A percentile compares a stretch with the other conserved stretches of the same genome.
Evolutionary conservation across 1,140 invertebrate species (phyloP).

Genomic region (Gonioctena quinquepunctata): DNA sequence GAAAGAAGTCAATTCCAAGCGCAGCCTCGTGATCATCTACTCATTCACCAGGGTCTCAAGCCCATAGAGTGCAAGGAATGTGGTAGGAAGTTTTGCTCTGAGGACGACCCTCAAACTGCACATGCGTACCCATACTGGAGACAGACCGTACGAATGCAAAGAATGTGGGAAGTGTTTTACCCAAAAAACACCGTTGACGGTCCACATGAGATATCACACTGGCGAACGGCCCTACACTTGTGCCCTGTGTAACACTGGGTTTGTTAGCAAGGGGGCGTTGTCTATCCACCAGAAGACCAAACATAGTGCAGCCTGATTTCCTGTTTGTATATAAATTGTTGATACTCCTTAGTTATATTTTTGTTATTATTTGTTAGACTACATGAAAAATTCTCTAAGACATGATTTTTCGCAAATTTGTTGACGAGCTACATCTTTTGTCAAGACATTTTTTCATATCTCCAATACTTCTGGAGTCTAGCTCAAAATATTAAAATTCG

Average conservation of each 20-base stretch:
- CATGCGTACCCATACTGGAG: constrained; percentile 75
- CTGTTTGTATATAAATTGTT: too few species aligned
- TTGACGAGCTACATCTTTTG: too few species aligned
- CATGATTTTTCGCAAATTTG: too few species aligned
- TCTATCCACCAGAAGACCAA: constrained; percentile 35
- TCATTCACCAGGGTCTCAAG: constrained; percentile 45
- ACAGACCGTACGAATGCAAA: constrained; percentile 73
- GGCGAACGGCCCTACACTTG: constrained; percentile 67
- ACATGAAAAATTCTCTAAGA: too few species aligned
- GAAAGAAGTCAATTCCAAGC: constrained; percentile 40
- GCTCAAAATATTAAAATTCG: too few species aligned
- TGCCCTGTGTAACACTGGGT: constrained; percentile 68
- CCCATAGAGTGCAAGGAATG: constrained; percentile 47
- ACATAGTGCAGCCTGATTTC: constrained; percentile 20
- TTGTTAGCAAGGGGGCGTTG: constrained; percentile 59
- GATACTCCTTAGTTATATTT: too few species aligned
- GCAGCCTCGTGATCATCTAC: constrained; percentile 41
- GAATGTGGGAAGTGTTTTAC: constrained; percentile 67
- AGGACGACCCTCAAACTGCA: constrained; percentile 65
- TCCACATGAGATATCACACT: constrained; percentile 60
- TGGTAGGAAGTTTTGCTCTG: constrained; percentile 36
- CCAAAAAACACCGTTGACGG: constrained; percentile 41
- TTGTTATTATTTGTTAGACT: too few species aligned
- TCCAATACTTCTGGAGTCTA: too few species aligned
- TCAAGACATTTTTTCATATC: too few species aligned